Evolutionary conservation across 2,113 vertebrate genomes (phyloP), one percentile per base, ranked within the genome.

Genomic region (Alaudala cheleensis): DNA sequence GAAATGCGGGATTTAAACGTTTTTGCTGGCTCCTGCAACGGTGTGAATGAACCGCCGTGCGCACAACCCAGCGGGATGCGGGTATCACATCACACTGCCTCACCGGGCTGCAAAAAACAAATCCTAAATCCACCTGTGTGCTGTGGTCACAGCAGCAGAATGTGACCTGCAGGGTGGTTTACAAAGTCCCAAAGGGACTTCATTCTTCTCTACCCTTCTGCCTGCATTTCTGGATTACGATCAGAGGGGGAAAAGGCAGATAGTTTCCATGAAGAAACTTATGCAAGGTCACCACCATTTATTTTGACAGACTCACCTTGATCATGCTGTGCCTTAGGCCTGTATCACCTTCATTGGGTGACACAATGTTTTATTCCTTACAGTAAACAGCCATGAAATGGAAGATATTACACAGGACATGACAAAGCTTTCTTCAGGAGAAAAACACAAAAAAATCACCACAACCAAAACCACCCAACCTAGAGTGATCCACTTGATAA

Each of bases 1-100:
- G 12, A 33, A 53, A 39, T 0, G 39, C 11, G 28, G 0, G 31
- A 14, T 13, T 29, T 19, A 18, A n/a, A 10, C 2, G 0, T 33
- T 31, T 31, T 20, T 20, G 24, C 33, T 4, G 5, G n/a, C 10
- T 61, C 42, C 42, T 57, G 37, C 37, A 4, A 3, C 2, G 15
- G 10, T 33, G 62, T 19, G 8, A 25, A 62, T 50, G 5, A 69
- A 16, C 29, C 11, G 1, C 1, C 31, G 33, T 4, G 2, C 17
- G 14, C 10, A 9, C n/a, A 76, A 2, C 5, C 20, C 51, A n/a
- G 44, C 11, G 61, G 47, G 26, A n/a, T 44, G 19, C 0, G 0
- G 15, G 6, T 33, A 21, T 40, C 33, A 7, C 47, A 14, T 26
- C 64, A 3, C 45, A 3, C 23, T 17, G 10, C 5, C 42, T 23